phyloP scores from a whole-genome alignment of 2,797 vertebrate genomes.

The Chaunax sp. region DNA sequence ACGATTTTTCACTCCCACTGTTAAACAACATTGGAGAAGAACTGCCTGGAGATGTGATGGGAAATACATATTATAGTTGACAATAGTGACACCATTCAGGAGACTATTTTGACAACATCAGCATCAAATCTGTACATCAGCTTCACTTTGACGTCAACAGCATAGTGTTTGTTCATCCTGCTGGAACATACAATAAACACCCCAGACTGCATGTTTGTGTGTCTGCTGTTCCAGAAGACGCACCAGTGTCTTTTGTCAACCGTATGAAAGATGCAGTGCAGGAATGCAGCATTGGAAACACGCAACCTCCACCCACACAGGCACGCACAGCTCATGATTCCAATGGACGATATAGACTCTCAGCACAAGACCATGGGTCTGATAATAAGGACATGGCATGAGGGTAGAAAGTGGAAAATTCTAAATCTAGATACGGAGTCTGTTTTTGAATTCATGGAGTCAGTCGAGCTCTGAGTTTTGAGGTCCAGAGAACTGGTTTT shows the following conservation, averaged over 20 bases:
- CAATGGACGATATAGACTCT: constrained; percentile 58
- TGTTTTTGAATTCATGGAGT: constrained; percentile 45
- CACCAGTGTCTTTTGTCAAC: constrained; percentile 22
- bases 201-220: constrained; percentile 11
- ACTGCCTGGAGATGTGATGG: background rate
- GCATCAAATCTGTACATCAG: constrained; percentile 7
- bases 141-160: background rate
- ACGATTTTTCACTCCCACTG: background rate
- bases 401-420: constrained; percentile 41
- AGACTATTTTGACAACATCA: constrained; percentile 3
- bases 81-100: background rate
- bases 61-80: background rate
- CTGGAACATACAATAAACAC: constrained; percentile 5
- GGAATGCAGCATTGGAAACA: constrained; percentile 34
- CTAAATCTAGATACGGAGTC: constrained; percentile 33
- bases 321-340: constrained; percentile 41
- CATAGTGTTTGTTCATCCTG: background rate
- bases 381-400: constrained; percentile 58
- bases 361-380: constrained; percentile 33
- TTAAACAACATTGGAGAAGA: background rate
- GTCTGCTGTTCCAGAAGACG: constrained; percentile 20
- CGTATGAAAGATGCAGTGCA: constrained; percentile 12
- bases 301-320: constrained; percentile 45
- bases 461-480: constrained; percentile 19
- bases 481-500: constrained; percentile 20